Evolutionary conservation across 2,888 invertebrate genomes (phyloP), one percentile per base, ranked within the genome.

Genomic region (Cephus pygmeus): DNA sequence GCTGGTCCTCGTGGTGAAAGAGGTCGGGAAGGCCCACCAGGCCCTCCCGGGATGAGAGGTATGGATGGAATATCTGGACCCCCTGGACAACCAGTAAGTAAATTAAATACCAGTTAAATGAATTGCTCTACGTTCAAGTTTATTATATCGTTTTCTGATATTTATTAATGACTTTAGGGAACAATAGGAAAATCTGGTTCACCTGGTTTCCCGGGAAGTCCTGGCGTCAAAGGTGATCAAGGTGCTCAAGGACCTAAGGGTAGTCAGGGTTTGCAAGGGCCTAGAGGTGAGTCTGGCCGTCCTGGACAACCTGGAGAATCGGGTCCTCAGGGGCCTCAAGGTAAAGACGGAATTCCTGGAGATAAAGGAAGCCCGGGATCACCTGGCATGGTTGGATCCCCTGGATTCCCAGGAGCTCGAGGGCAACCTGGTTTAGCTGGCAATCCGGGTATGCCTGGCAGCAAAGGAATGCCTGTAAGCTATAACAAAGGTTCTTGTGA

Each of bases 201-300:
- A 30, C 96, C 97, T 34, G 98, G 98, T 3, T 96, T 97, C 87
- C 96, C 97, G 11, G 98, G 98, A 40, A 93, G 93, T 81, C 95
- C 96, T 34, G 97, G 97, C 4, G 92, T 94, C 68, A 97, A 97
- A 92, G 97, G 97, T 23, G 97, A 97, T 90, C 94, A 93, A 92
- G 97, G 97, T 34, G 87, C 93, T 75, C 90, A 92, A 78, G 97
- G 97, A 0, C 94, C 96, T 0, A 96, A 96, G 92, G 97, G 97
- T 73, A 95, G 95, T 86, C 95, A 95, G 92, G 97, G 97, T 12
- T 92, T 95, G 73, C 96, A 96, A 93, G 97, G 97, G 1, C 95
- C 95, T 0, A 92, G 96, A 88, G 97, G 94, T 92, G 97, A 97
- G 92, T 93, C 95, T 9, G 97, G 97, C 11, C 93, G 96, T 69